phyloP scores from a whole-genome alignment of 2,888 invertebrate genomes.

The Epistrophe eligans region DNA sequence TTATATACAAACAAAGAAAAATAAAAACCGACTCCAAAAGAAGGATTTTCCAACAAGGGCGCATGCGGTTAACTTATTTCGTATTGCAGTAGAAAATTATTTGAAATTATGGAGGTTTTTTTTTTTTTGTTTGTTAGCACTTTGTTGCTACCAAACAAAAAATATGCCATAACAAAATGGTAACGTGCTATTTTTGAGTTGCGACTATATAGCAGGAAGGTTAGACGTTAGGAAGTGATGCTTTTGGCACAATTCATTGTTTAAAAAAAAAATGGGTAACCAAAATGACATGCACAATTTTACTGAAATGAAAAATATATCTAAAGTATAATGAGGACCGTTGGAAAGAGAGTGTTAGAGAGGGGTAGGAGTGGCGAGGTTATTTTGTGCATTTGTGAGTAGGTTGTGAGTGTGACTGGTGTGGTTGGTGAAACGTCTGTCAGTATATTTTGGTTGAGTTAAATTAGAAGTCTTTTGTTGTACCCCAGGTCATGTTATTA shows the following conservation, averaged over 20 bases:
- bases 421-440: neutral
- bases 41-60: slow-evolving; percentile 26
- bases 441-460: neutral
- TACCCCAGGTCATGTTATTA: neutral
- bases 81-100: slow-evolving; percentile 39
- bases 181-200: slow-evolving; percentile 27
- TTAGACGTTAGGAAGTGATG: slow-evolving; percentile 32
- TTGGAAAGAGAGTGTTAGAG: neutral
- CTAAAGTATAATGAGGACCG: slow-evolving; percentile 5
- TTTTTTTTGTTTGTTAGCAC: slow-evolving; percentile 6
- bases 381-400: neutral
- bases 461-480: neutral
- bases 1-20: neutral
- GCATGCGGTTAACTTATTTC: slow-evolving; percentile 56
- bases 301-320: slow-evolving; percentile 7
- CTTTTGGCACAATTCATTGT: slow-evolving; percentile 33
- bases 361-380: no score
- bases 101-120: slow-evolving; percentile 14
- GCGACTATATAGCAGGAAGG: slow-evolving; percentile 5
- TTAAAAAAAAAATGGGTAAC: neutral
- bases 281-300: slow-evolving; percentile 30
- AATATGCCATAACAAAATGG: neutral
- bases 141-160: slow-evolving; percentile 30
- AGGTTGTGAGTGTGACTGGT: neutral
- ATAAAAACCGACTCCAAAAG: neutral